Base-by-base conservation (phyloP, 2,888 invertebrate genomes). In the Peribatodes rhomboidaria region DNA sequence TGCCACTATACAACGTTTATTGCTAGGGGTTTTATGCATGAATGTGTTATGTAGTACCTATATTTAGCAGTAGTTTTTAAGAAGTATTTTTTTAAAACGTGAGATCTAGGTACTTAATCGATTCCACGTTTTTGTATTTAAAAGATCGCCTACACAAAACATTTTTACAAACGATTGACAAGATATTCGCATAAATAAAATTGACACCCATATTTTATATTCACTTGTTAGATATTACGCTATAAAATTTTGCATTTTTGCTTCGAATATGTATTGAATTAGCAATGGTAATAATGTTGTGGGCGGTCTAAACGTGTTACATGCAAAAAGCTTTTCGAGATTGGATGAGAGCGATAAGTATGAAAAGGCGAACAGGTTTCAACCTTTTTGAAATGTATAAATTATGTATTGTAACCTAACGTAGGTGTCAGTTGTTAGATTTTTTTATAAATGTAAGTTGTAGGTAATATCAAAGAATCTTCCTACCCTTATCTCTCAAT, bases 241-340 rank as follows among this genome's bases (percentile, higher is more conserved):
- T 58, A 33, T 65, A 56, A 65, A 44, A 60, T 49, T 63, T 52
- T 62, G 44, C 50, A 39, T 59, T 60, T 41, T 58, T 41, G 54
- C 46, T 60, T 60, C 35, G 18, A 47, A 47, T 54, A 14, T 46
- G 64, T 64, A 54, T 57, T 68, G 46, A 39, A 71, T 73, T 73
- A 69, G 72, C 72, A 73, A 68, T 73, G 69, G 69, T 71, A 73
- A 73, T 72, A 61, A 20, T 31, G 58, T 46, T 64, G 73, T 73
- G 66, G 74, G 72, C 71, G 74, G 72, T 67, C 58, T 66, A 60
- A 63, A 70, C 67, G 65, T 67, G 71, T 65, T 57, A 69, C 71
- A 68, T 73, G 69, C 70, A 73, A 73, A 73, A 71, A 71, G 68
- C 69, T 68, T 67, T 68, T 61, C 49, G 62, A 66, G 68, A 68